phyloP scores from a whole-genome alignment of 2,888 invertebrate species.

The Leucania comma region DNA sequence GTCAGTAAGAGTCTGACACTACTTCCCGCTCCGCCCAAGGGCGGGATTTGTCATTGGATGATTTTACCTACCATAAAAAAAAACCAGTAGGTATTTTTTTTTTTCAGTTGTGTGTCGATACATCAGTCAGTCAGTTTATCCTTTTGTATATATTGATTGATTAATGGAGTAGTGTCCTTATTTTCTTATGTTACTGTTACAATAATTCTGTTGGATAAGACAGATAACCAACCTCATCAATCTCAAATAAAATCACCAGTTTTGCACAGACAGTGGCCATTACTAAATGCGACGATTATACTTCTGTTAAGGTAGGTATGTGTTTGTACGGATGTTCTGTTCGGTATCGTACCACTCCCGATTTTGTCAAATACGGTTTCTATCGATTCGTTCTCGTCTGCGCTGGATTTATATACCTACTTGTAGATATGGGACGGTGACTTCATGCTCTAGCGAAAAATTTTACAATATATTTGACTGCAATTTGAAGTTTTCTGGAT shows the following conservation, averaged over 20 bases:
- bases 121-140: no score
- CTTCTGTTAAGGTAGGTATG: neutral
- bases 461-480: neutral
- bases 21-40: no score
- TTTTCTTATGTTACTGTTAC: no score
- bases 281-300: neutral
- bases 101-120: no score
- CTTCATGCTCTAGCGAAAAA: neutral
- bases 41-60: no score
- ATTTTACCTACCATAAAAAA: no score
- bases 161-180: no score
- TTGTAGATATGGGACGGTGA: constrained; percentile 8
- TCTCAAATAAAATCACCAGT: neutral
- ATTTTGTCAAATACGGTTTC: constrained; percentile 37
- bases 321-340: neutral
- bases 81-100: no score
- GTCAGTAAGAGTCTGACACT: no score
- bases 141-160: no score
- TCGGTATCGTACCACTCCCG: constrained; percentile 9
- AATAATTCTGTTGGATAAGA: no score
- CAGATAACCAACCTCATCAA: neutral
- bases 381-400: constrained; percentile 33
- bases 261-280: neutral
- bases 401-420: constrained; percentile 14
- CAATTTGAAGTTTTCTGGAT: neutral